Percentiles rank a stretch among this genome's conserved stretches.
phyloP scores from a whole-genome alignment of 2,113 vertebrate genomes.

The Muntiacus muntjak region DNA sequence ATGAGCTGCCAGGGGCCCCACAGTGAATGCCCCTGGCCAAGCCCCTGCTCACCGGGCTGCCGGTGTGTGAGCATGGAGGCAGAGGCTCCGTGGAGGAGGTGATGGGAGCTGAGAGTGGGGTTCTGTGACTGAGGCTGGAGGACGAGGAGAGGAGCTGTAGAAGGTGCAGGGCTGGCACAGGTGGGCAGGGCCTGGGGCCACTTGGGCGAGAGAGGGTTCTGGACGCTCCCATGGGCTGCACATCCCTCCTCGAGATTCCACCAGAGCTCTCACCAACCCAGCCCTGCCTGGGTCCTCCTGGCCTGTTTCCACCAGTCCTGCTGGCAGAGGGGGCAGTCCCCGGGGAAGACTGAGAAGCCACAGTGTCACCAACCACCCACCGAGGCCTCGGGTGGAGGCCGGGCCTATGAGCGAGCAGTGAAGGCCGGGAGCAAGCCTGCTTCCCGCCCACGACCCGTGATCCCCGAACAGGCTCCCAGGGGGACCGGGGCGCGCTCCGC shows the following conservation, averaged over 20 bases:
- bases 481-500: rapidly evolving
- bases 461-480: rapidly evolving
- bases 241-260: not conserved
- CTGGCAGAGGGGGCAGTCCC: not conserved
- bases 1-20: not conserved
- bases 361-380: too few species aligned
- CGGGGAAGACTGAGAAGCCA: not conserved
- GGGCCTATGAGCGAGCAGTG: not conserved
- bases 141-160: not conserved
- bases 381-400: too few species aligned
- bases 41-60: rapidly evolving
- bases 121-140: not conserved
- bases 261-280: not conserved
- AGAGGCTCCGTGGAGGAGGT: not conserved
- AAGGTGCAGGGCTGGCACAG: not conserved
- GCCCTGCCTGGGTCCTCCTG: not conserved
- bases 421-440: not conserved
- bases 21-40: not conserved
- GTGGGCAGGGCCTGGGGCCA: not conserved
- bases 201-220: not conserved
- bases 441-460: rapidly evolving
- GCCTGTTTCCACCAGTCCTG: not conserved
- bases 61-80: rapidly evolving
- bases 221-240: not conserved
- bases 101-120: too few species aligned